phyloP scores from a whole-genome alignment of 1,140 invertebrate species.

The Trachymyrmex cornetzi region DNA sequence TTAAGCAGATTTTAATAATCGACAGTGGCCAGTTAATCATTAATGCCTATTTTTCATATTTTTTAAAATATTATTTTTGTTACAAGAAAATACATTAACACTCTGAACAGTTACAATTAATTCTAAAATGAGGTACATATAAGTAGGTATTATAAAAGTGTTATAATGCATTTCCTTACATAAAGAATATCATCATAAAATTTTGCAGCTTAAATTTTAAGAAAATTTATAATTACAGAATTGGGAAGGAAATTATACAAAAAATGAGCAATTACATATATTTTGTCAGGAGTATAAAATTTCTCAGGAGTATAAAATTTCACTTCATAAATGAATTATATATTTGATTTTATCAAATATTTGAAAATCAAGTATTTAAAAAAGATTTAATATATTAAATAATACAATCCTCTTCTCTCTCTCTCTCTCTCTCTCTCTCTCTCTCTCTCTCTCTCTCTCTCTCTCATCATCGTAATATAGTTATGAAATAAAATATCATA shows the following conservation, averaged over 20 bases:
- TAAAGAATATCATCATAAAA: background rate
- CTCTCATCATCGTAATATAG: background rate
- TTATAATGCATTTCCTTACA: background rate
- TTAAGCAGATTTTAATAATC: conserved; percentile 81
- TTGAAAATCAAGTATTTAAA: background rate
- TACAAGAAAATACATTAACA: background rate
- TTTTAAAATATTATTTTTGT: background rate
- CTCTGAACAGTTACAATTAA: background rate
- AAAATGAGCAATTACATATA: background rate
- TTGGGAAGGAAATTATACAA: background rate
- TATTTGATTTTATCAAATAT: conserved; percentile 12
- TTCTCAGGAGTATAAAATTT: background rate
- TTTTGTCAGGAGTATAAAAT: no score
- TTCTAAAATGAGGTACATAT: background rate
- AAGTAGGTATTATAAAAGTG: no score
- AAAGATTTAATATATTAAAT: background rate
- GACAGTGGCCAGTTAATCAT: conserved; percentile 45
- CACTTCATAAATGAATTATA: background rate
- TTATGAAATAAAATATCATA: conserved; percentile 13
- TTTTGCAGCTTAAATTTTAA: background rate
- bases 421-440: no score
- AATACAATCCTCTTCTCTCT: background rate
- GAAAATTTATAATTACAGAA: background rate
- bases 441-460: no score
- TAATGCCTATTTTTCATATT: background rate